phyloP scores from a whole-genome alignment of 2,113 vertebrate species.

The Phaethon lepturus region DNA sequence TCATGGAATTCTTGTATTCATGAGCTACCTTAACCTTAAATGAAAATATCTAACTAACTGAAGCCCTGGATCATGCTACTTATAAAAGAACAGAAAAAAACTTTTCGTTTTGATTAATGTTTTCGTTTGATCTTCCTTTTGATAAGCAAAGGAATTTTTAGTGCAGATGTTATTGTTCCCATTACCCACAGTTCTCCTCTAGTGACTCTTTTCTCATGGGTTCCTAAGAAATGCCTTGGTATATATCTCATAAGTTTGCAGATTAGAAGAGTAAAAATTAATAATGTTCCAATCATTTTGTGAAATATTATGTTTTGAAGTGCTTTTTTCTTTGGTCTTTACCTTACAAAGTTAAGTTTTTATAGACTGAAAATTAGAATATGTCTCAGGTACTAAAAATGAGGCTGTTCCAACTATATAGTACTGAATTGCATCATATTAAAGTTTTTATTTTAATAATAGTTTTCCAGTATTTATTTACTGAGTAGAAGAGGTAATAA shows the following conservation, averaged over 20 bases:
- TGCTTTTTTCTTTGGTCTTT: not conserved
- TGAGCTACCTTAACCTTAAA: not conserved
- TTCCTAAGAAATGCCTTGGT: not conserved
- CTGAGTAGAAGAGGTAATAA: not conserved
- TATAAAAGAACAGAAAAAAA: not conserved
- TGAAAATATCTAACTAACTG: not conserved
- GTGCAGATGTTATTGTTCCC: not conserved
- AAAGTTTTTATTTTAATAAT: not conserved
- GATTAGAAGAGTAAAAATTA: not conserved
- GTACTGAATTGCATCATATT: not conserved
- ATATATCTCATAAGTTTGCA: not conserved
- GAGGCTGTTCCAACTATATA: not conserved
- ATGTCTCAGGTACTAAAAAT: not conserved
- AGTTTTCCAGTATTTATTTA: not conserved
- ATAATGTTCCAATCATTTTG: not conserved
- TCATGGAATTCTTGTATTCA: not conserved
- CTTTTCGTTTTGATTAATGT: not conserved
- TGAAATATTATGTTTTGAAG: not conserved
- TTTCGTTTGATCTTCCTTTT: slow-evolving; percentile 46
- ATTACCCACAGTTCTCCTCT: not conserved
- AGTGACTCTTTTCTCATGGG: not conserved
- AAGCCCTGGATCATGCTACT: not conserved
- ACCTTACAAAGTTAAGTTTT: not conserved
- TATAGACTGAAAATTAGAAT: not conserved
- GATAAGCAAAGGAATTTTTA: slow-evolving; percentile 15